Evolutionary conservation across 2,797 vertebrate genomes (phyloP).

Genomic region (Aphelocoma californica): DNA sequence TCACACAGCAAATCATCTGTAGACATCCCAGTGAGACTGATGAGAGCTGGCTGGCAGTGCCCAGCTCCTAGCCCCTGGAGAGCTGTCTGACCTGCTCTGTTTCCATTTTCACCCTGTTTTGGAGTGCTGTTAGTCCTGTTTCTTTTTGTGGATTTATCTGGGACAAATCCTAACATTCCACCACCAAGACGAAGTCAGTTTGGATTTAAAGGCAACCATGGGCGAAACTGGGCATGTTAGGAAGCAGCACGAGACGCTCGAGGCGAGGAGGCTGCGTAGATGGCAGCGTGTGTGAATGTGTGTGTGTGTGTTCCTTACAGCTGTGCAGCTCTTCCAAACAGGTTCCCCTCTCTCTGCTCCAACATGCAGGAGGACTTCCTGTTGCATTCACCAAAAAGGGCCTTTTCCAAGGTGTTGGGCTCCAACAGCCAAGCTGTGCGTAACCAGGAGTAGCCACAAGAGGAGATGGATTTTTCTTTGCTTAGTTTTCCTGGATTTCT

Average conservation of each 20-base stretch:
- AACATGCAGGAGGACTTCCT: background rate
- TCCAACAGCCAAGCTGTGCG: fast-evolving
- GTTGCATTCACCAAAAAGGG: background rate
- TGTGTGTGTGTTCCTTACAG: background rate
- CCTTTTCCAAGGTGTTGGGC: background rate
- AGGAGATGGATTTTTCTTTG: background rate
- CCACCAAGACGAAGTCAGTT: background rate
- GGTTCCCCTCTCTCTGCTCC: background rate
- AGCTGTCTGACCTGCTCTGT: background rate
- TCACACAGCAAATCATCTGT: background rate
- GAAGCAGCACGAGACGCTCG: background rate
- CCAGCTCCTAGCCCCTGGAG: background rate
- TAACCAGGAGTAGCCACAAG: background rate
- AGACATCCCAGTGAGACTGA: background rate
- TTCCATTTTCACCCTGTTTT: background rate
- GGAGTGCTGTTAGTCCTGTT: background rate
- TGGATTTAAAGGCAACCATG: constrained; percentile 39
- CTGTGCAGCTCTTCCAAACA: background rate
- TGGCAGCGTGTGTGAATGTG: background rate
- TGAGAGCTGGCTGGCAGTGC: background rate
- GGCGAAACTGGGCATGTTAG: constrained; percentile 60
- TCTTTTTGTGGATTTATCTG: background rate
- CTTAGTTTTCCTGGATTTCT: background rate
- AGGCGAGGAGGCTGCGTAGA: background rate
- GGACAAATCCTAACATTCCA: constrained; percentile 18